Conservation (phyloP, 2,888 invertebrate genomes). For the Hirtodrosophila duncani region DNA sequence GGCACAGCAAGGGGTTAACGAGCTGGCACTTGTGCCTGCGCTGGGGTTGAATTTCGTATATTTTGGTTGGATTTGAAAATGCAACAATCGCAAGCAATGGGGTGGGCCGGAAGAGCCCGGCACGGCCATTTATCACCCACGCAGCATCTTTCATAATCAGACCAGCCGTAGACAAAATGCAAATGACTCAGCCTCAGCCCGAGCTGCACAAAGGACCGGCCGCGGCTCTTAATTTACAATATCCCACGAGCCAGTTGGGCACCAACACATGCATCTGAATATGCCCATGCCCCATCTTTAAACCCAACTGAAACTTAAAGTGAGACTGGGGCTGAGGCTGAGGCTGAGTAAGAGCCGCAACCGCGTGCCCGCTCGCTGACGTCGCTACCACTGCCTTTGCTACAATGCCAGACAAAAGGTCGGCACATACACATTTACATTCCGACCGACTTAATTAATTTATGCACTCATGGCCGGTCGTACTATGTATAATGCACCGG, state of each 20-base stretch:
- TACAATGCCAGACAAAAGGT: slow-evolving; percentile 76
- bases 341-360: slow-evolving; percentile 18
- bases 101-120: slow-evolving; percentile 42
- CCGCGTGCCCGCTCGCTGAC: background rate
- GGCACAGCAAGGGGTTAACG: slow-evolving; percentile 75
- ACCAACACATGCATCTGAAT: slow-evolving; percentile 26
- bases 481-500: slow-evolving; percentile 52
- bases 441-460: slow-evolving; percentile 76
- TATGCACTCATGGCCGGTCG: slow-evolving; percentile 72
- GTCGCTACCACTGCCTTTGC: slow-evolving; percentile 32
- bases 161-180: slow-evolving; percentile 70
- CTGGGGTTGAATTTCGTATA: slow-evolving; percentile 52
- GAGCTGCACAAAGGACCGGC: slow-evolving; percentile 63
- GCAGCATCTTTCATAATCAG: slow-evolving; percentile 78
- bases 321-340: background rate
- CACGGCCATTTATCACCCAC: slow-evolving; percentile 76
- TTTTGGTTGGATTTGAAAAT: slow-evolving; percentile 37
- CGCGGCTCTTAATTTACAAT: slow-evolving; percentile 75
- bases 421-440: slow-evolving; percentile 67
- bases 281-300: slow-evolving; percentile 23
- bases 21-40: slow-evolving; percentile 33
- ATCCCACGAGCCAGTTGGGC: slow-evolving; percentile 59
- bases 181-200: slow-evolving; percentile 66
- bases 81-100: slow-evolving; percentile 51
- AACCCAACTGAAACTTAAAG: background rate